Evolutionary conservation across 2,888 invertebrate genomes (phyloP).

Genomic region (Epicampocera succincta): DNA sequence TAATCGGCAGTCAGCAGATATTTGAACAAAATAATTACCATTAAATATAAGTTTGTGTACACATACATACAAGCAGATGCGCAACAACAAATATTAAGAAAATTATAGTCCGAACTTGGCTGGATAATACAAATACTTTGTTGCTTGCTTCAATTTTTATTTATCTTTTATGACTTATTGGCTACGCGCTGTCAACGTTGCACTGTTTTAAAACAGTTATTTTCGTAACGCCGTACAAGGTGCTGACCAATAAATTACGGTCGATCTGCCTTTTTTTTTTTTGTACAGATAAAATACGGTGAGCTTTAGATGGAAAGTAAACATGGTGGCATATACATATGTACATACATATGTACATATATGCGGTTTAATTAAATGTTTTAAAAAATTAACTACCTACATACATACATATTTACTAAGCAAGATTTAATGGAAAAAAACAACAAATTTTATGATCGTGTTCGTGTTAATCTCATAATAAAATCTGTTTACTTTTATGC

Average conservation of each 20-base stretch:
- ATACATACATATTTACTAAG: too few species aligned
- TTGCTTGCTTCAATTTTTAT: slow-evolving; percentile 24
- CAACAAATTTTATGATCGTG: too few species aligned
- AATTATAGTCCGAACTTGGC: slow-evolving; percentile 49
- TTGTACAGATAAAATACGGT: neutral
- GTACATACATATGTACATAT: too few species aligned
- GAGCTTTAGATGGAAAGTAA: neutral
- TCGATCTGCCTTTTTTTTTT: neutral
- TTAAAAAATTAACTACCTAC: too few species aligned
- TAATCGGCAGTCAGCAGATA: slow-evolving; percentile 53
- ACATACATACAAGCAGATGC: neutral
- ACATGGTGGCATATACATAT: too few species aligned
- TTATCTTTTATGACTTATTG: slow-evolving; percentile 4
- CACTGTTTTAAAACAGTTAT: slow-evolving; percentile 42
- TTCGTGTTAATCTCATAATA: too few species aligned
- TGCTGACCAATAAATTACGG: slow-evolving; percentile 4
- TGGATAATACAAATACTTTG: slow-evolving; percentile 37
- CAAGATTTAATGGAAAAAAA: too few species aligned
- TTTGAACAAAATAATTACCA: slow-evolving; percentile 43
- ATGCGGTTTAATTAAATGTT: too few species aligned
- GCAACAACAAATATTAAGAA: slow-evolving; percentile 31
- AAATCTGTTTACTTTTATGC: neutral
- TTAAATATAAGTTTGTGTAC: slow-evolving; percentile 8
- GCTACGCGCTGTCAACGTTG: slow-evolving; percentile 22
- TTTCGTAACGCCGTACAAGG: slow-evolving; percentile 17